phyloP scores from a whole-genome alignment of 2,888 invertebrate genomes.

The Andrena camellia region DNA sequence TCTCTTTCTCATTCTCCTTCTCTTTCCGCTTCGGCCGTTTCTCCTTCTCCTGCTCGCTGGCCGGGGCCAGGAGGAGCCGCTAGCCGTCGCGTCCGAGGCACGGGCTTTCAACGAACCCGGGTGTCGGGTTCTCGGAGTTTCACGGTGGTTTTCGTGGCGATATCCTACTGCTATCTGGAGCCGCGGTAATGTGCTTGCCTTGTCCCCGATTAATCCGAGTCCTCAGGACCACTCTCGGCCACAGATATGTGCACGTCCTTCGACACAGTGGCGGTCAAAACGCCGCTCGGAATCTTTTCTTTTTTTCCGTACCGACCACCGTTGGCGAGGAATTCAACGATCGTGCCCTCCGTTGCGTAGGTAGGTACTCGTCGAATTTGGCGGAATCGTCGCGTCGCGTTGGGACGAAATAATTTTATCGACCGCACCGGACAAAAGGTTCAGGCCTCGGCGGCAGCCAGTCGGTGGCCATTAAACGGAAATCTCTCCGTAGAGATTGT shows the following conservation, averaged over 20 bases:
- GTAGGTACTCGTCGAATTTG: constrained; percentile 44
- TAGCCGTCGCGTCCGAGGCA: constrained; percentile 28
- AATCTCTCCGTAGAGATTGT: neutral
- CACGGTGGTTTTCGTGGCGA: constrained; percentile 77
- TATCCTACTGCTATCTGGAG: constrained; percentile 76
- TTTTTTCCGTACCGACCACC: constrained; percentile 51
- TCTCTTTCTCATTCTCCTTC: constrained; percentile 36
- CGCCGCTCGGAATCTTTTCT: constrained; percentile 28
- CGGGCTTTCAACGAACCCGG: constrained; percentile 69
- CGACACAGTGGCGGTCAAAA: constrained; percentile 60
- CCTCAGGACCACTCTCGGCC: constrained; percentile 71
- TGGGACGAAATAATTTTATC: constrained; percentile 6
- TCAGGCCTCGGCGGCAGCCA: neutral
- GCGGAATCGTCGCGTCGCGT: neutral
- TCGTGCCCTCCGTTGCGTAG: neutral
- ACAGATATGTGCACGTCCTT: constrained; percentile 63
- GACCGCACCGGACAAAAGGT: constrained; percentile 3
- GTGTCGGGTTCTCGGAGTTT: constrained; percentile 78
- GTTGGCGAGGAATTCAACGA: constrained; percentile 50
- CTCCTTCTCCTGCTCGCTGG: constrained; percentile 32
- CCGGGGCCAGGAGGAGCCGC: constrained; percentile 35
- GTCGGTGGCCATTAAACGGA: neutral
- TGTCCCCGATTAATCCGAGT: constrained; percentile 83
- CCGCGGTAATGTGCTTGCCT: constrained; percentile 83
- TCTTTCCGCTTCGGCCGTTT: constrained; percentile 9